Percentiles rank a stretch among this genome's conserved stretches.
Conservation (phyloP, 2,888 invertebrate species). For the Tetragnatha montana region DNA sequence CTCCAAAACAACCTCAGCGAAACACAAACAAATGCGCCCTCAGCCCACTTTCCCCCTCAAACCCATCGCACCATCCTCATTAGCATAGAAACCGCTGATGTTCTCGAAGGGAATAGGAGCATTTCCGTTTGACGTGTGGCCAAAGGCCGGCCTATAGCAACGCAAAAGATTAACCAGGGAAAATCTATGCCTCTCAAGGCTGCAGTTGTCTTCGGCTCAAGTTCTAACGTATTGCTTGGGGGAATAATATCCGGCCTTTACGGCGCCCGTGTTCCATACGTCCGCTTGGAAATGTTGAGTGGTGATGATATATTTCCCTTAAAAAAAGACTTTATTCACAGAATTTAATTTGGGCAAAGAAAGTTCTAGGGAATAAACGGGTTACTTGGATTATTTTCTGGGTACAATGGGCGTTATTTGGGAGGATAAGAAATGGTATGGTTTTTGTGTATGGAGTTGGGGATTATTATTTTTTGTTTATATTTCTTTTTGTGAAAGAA, state of each 20-base stretch:
- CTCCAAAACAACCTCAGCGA: too few species aligned
- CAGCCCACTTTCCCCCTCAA: background rate
- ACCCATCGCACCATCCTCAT: background rate
- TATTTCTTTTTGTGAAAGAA: background rate
- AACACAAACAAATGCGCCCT: background rate
- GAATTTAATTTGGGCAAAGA: background rate
- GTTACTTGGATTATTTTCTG: background rate
- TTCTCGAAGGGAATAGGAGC: background rate
- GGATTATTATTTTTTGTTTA: background rate
- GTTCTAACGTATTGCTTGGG: constrained; percentile 3
- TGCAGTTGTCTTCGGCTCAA: constrained; percentile 5
- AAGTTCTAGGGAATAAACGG: background rate
- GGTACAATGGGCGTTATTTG: background rate
- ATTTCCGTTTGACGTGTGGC: constrained; percentile 2
- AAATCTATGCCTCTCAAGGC: constrained; percentile 13
- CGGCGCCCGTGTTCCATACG: background rate
- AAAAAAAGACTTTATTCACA: background rate
- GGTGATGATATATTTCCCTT: background rate
- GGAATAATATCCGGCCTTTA: constrained; percentile 2
- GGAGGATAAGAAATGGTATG: too few species aligned
- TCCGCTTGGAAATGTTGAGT: background rate
- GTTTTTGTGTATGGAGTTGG: background rate
- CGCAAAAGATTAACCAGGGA: constrained; percentile 14
- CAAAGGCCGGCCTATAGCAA: background rate
- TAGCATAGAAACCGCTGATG: constrained; percentile 17